Evolutionary conservation across 2,888 invertebrate genomes (phyloP), one percentile per base, ranked within the genome.

Genomic region (Daptonema setosum): DNA sequence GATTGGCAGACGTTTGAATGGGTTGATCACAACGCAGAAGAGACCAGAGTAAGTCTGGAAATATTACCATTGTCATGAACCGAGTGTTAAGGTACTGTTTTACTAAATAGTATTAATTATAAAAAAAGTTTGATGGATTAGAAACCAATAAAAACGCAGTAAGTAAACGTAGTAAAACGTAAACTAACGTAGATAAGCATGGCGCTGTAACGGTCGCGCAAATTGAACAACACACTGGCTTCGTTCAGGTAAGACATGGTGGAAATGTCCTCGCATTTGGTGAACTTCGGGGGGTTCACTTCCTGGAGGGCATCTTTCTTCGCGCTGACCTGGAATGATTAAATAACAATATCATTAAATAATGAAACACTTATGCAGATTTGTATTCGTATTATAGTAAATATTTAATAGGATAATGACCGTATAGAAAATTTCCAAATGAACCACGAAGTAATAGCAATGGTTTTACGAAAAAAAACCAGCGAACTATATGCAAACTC

Each of bases 221-320:
- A 82, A 79, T 90, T 90, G 81, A 88, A 84, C 77, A 90, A 83
- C 74, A 90, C 88, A 74, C 87, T 87, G 79, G 88, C 88, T 78
- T 90, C 88, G 80, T 90, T 90, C 78, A 90, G 83, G 78, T 88
- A 90, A 77, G 90, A 90, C 83, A 90, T 83, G 78, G 87, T 87
- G 70, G 88, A 87, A 87, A 90, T 90, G 78, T 47, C 48, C 48
- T 47, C 48, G 78, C 80, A 80, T 82, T 88, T 90, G 79, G 90
- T 88, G 80, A 85, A 90, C 88, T 80, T 90, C 88, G 52, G 52
- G 20, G 52, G 52, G 52, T 52, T 52, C 52, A 52, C 26, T 26
- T 52, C 52, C 22, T 52, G 52, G 5, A 29, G 11, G 29, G n/a
- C 2, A 22, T 52, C 52, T 22, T 52, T 52, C 22, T 52, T 52